A percentile compares a stretch with the other conserved stretches of the same genome.
phyloP scores from a whole-genome alignment of 2,888 invertebrate genomes.

The Eumerus sabulonum region DNA sequence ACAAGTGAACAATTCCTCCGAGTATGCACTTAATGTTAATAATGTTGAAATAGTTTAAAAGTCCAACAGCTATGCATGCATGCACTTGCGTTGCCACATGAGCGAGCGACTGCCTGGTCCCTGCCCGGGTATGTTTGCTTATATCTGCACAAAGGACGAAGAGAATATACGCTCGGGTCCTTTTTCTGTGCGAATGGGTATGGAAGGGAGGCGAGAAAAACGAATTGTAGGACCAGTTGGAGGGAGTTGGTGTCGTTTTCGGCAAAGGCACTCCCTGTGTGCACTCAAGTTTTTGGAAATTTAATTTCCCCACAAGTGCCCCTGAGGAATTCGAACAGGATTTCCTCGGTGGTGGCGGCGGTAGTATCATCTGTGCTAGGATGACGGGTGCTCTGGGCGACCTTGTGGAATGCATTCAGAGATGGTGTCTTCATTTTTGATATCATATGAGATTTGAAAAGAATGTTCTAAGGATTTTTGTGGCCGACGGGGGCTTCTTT shows the following conservation, averaged over 20 bases:
- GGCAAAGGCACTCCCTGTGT: background rate
- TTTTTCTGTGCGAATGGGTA: background rate
- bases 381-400: too few species aligned
- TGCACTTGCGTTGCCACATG: slow-evolving; percentile 7
- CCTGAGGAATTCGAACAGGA: slow-evolving; percentile 48
- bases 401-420: background rate
- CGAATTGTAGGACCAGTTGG: background rate
- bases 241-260: slow-evolving; percentile 1
- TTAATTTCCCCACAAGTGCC: slow-evolving; percentile 55
- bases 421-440: slow-evolving; percentile 1
- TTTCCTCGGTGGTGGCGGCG: slow-evolving; percentile 29
- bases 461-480: too few species aligned
- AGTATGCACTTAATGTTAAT: slow-evolving; percentile 46
- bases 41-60: slow-evolving; percentile 55
- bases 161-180: slow-evolving; percentile 25
- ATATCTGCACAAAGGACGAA: slow-evolving; percentile 19
- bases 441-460: background rate
- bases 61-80: slow-evolving; percentile 49
- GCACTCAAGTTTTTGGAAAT: slow-evolving; percentile 52
- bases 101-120: background rate
- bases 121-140: slow-evolving; percentile 6
- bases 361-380: background rate
- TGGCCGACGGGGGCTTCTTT: too few species aligned
- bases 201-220: background rate
- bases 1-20: slow-evolving; percentile 42